Base-by-base conservation (phyloP, 2,888 invertebrate species). In the Mythimna loreyi region DNA sequence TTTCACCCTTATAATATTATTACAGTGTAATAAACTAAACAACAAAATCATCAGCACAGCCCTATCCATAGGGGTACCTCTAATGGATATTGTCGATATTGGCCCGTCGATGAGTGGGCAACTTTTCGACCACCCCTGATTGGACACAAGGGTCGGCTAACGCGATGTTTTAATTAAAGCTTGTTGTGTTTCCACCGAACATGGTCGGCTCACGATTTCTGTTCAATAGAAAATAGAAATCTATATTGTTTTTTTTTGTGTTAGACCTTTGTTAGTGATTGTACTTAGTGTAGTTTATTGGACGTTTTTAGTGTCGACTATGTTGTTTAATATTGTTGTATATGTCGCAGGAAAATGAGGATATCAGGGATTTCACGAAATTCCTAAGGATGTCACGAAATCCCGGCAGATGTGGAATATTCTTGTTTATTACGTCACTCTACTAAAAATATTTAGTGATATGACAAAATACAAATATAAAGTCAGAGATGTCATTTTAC, bases 11-110 rank as follows among this genome's bases (percentile, higher is more conserved):
- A 40, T 40, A 40, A 40, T 40, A 40, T 40, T 4, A 40, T 33
- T 33, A 33, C 6, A 33, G 33, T 33, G 33, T 33, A 33, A n/a
- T 45, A 45, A 45, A n/a, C 43, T 45, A n/a, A n/a, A n/a, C 1
- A 21, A 25, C 23, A 16, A 57, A 70, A 55, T 36, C 53, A 69
- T 52, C 13, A 55, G 45, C 30, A 61, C 82, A 83, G 56, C 81
- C 82, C 80, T 78, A 77, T 11, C 7, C 30, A 49, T 78, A 75
- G 65, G 71, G 72, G 74, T 60, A 71, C 62, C 53, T 78, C 87
- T 90, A 91, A 92, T 92, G 90, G 90, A 89, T 89, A 90, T 89
- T 89, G 89, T 88, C 87, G 87, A 87, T 87, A 89, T 85, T 86
- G 87, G 81, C 76, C 80, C 72, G 81, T 74, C 88, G 88, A 90